Evolutionary conservation across 1,140 invertebrate genomes (phyloP).

Genomic region (Drosophila truncata): DNA sequence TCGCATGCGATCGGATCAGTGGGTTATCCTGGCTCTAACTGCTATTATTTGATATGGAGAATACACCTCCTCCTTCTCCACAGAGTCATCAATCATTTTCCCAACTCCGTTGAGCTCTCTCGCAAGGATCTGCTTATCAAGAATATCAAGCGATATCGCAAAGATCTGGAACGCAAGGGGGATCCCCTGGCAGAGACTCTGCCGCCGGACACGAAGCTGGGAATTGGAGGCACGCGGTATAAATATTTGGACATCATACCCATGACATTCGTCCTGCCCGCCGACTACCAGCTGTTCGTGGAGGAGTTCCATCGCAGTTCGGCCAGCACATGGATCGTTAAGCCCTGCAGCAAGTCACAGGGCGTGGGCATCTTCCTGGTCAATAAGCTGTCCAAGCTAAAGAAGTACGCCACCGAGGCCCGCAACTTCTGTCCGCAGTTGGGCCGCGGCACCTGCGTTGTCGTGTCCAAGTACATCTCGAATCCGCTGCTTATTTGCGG

Average conservation of each 20-base stretch:
- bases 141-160: slow-evolving; percentile 97
- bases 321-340: slow-evolving; percentile 98
- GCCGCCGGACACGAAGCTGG: slow-evolving; percentile 86
- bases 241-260: slow-evolving; percentile 95
- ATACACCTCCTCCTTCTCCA: neutral
- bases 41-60: neutral
- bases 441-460: slow-evolving; percentile 94
- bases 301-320: slow-evolving; percentile 96
- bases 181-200: slow-evolving; percentile 92
- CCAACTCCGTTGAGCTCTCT: slow-evolving; percentile 97
- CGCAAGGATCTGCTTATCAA: slow-evolving; percentile 97
- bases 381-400: slow-evolving; percentile 94
- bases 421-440: slow-evolving; percentile 91
- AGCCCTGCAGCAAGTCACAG: slow-evolving; percentile 96
- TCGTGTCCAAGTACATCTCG: slow-evolving; percentile 93
- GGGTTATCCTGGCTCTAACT: slow-evolving; percentile 14
- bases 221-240: slow-evolving; percentile 91
- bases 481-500: slow-evolving; percentile 94
- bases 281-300: slow-evolving; percentile 97
- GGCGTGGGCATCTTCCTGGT: slow-evolving; percentile 95
- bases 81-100: slow-evolving; percentile 94
- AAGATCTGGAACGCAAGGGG: slow-evolving; percentile 95
- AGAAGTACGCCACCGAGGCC: slow-evolving; percentile 93
- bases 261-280: slow-evolving; percentile 96
- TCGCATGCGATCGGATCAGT: slow-evolving; percentile 77